Evolutionary conservation across 2,113 vertebrate genomes (phyloP).

Genomic region (Malurus elegans): DNA sequence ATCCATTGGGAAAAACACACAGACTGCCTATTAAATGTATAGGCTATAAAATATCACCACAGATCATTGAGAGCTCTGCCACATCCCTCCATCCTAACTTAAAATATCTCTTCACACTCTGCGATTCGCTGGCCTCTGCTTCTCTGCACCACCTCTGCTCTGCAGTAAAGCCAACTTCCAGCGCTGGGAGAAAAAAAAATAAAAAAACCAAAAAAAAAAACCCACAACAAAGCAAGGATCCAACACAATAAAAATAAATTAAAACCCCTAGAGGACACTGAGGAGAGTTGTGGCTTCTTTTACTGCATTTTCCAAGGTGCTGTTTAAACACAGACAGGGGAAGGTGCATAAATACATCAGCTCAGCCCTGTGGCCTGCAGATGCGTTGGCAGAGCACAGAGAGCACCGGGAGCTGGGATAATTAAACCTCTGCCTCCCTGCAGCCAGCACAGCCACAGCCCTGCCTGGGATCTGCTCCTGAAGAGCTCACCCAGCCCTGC

Average conservation of each 20-base stretch:
- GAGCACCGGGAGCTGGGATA: neutral
- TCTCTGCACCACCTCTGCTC: neutral
- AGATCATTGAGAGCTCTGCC: neutral
- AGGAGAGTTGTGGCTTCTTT: neutral
- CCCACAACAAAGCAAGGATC: neutral
- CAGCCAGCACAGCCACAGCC: neutral
- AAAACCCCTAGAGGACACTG: slow-evolving; percentile 37
- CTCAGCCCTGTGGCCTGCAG: neutral
- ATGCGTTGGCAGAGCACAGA: neutral
- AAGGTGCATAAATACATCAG: slow-evolving; percentile 13
- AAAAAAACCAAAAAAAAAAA: neutral
- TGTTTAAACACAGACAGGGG: slow-evolving; percentile 45
- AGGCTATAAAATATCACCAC: neutral
- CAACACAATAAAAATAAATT: slow-evolving; percentile 24
- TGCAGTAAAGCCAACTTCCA: neutral
- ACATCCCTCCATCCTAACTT: neutral
- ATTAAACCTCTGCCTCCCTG: neutral
- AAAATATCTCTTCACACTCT: neutral
- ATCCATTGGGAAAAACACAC: neutral
- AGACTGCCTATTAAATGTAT: neutral
- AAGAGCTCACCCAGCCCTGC: neutral
- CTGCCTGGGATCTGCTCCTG: neutral
- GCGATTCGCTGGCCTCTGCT: neutral
- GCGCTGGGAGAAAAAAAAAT: neutral
- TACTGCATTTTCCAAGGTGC: neutral